Percentiles rank a stretch among this genome's conserved stretches.
Conservation (phyloP, 2,113 vertebrate genomes). For the Oncorhynchus tshawytscha region DNA sequence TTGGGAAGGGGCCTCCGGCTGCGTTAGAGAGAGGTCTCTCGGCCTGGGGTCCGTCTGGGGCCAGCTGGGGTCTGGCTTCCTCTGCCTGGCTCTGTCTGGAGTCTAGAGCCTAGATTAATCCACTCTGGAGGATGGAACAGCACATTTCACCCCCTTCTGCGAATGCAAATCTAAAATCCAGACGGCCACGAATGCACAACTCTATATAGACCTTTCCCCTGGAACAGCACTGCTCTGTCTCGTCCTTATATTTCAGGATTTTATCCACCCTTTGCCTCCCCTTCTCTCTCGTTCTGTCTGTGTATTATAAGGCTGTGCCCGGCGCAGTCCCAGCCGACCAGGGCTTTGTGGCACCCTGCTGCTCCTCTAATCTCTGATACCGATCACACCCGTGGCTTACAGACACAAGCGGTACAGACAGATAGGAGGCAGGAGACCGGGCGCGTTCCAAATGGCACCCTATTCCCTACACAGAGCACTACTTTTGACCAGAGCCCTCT, state of each 20-base stretch:
- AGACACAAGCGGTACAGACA: too few species aligned
- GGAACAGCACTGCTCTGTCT: not conserved
- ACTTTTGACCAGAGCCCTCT: too few species aligned
- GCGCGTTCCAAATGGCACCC: too few species aligned
- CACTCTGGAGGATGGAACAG: not conserved
- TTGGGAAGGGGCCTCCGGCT: too few species aligned
- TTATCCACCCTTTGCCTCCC: not conserved
- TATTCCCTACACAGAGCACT: too few species aligned
- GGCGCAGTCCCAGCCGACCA: too few species aligned
- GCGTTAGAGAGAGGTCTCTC: too few species aligned
- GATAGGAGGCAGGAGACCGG: too few species aligned
- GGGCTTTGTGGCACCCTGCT: not conserved
- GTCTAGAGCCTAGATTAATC: not conserved
- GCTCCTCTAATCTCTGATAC: not conserved
- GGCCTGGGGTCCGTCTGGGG: too few species aligned
- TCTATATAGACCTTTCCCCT: too few species aligned
- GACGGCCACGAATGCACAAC: too few species aligned
- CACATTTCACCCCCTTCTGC: not conserved
- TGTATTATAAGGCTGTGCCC: not conserved
- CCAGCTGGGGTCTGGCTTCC: not conserved
- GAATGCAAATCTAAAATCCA: too few species aligned
- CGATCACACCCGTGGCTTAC: not conserved
- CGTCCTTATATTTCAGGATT: not conserved
- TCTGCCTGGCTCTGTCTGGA: not conserved
- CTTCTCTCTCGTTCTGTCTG: not conserved